Evolutionary conservation across 2,113 vertebrate genomes (phyloP).

Genomic region (Mastomys natalensis): DNA sequence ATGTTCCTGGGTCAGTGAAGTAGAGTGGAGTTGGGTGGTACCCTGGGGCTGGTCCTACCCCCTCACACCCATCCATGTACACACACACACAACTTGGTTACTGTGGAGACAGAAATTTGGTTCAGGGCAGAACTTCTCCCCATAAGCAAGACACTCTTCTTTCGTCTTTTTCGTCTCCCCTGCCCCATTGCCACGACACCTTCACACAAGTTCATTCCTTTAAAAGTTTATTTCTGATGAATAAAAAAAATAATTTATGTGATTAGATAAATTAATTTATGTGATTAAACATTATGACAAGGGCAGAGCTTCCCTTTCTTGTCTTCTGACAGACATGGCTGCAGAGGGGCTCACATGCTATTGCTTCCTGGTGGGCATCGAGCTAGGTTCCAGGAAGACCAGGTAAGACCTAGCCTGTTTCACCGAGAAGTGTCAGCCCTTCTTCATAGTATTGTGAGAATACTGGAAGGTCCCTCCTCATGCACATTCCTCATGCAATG

Average conservation of each 20-base stretch:
- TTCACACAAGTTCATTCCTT: slow-evolving; percentile 74
- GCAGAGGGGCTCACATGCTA: neutral
- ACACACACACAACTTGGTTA: neutral
- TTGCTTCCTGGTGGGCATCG: neutral
- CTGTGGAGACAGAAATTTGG: neutral
- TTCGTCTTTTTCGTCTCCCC: neutral
- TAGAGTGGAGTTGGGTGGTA: neutral
- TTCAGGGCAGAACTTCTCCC: neutral
- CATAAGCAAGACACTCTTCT: neutral
- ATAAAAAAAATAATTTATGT: slow-evolving; percentile 93
- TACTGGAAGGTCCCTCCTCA: neutral
- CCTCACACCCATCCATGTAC: too few species aligned
- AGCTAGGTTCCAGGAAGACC: neutral
- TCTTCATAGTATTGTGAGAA: neutral
- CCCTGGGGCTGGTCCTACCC: too few species aligned
- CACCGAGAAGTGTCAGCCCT: neutral
- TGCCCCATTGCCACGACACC: slow-evolving; percentile 27
- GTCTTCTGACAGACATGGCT: slow-evolving; percentile 14
- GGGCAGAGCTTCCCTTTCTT: neutral
- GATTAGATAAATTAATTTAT: slow-evolving; percentile 91
- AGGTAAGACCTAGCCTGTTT: neutral
- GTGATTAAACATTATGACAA: slow-evolving; percentile 85
- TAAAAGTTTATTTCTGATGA: slow-evolving; percentile 88
- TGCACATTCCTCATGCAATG: neutral
- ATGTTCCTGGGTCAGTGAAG: neutral